These are phyloP conservation scores for Puffinus mauretanicus DNA, from an alignment of 2,113 vertebrate genomes.

Conservation along the genomic window DNA sequence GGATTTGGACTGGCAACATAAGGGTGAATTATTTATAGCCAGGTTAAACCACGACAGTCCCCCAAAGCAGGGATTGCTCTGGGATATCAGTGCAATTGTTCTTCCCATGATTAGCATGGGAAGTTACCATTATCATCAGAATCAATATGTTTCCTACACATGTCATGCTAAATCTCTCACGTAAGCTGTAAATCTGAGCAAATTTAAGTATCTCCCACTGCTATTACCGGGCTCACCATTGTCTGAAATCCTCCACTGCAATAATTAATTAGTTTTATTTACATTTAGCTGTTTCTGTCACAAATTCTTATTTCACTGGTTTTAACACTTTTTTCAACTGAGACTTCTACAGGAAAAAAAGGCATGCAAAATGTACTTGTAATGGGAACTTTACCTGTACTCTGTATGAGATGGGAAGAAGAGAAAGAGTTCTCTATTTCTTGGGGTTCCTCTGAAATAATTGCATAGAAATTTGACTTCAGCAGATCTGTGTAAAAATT, in stretches of 20 bases:
- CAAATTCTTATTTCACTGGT: background rate
- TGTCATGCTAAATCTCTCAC: background rate
- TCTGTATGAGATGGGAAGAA: background rate
- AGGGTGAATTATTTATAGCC: too few relatives aligned
- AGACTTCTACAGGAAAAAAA: background rate
- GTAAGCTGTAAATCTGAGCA: background rate
- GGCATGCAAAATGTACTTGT: background rate
- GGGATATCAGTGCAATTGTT: background rate
- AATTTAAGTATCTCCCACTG: background rate
- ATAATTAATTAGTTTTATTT: background rate
- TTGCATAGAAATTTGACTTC: background rate
- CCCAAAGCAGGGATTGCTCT: background rate
- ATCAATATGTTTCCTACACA: background rate
- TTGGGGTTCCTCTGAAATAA: background rate
- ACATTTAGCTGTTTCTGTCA: background rate
- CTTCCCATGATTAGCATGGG: background rate
- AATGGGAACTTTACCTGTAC: background rate
- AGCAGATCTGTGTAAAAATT: background rate
- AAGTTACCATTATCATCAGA: background rate
- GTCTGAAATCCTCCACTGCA: background rate
- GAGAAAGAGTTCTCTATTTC: background rate
- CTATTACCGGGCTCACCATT: background rate
- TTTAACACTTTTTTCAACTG: background rate
- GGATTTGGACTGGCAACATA: too few relatives aligned
- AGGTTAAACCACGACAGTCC: too few relatives aligned